Evolutionary conservation across 2,797 vertebrate genomes (phyloP).

Genomic region (Clarias laeviceps): DNA sequence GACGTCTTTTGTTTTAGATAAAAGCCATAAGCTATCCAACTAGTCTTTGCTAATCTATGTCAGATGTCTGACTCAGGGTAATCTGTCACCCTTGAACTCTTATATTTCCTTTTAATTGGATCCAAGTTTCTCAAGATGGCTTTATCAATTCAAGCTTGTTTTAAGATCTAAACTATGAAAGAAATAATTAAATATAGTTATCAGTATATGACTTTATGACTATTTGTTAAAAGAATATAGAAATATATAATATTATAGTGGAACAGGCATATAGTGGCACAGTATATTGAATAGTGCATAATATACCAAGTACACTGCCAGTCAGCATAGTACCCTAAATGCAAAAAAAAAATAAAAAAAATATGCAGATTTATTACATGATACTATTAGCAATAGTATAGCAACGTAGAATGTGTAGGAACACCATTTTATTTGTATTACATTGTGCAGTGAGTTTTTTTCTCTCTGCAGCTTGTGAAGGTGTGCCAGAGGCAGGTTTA

Average conservation of each 20-base stretch:
- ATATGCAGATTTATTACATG: background rate
- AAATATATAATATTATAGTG: background rate
- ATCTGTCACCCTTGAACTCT: conserved; percentile 61
- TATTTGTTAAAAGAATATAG: background rate
- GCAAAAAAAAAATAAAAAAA: background rate
- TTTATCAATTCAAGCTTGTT: conserved; percentile 26
- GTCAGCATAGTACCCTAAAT: too few species aligned
- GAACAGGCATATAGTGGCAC: too few species aligned
- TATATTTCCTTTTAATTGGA: conserved; percentile 48
- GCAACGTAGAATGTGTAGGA: background rate
- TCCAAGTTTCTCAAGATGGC: conserved; percentile 22
- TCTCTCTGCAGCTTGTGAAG: conserved; percentile 60
- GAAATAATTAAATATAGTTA: background rate
- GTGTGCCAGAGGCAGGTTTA: conserved; percentile 79
- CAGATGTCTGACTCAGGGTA: conserved; percentile 40
- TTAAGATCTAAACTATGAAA: conserved; percentile 32
- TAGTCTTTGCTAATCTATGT: conserved; percentile 4
- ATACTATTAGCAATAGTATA: background rate
- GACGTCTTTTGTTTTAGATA: background rate
- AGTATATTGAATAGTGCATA: background rate
- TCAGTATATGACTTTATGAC: background rate
- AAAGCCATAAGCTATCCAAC: conserved; percentile 1
- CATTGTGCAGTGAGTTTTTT: background rate
- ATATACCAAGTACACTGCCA: background rate
- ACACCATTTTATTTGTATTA: background rate